Evolutionary conservation across 1,140 invertebrate genomes (phyloP).

Genomic region (Grapholita molesta): DNA sequence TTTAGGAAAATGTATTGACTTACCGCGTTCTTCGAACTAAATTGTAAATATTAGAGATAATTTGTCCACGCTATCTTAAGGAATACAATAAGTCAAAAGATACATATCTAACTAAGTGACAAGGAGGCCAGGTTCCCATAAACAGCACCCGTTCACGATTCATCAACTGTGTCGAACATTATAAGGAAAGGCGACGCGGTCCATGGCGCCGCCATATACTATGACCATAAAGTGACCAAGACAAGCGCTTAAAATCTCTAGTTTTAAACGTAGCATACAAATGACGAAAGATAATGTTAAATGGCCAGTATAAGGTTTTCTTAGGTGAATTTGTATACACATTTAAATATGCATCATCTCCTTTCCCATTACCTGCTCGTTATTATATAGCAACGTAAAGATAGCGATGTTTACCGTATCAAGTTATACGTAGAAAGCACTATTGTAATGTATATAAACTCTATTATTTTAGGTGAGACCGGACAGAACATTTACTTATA

Average conservation of each 20-base stretch:
- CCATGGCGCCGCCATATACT: background rate
- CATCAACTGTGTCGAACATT: background rate
- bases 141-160: background rate
- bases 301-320: background rate
- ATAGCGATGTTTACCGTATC: no score
- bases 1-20: background rate
- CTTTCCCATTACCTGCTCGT: background rate
- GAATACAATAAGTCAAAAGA: background rate
- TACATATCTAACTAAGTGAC: background rate
- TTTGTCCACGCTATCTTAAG: background rate
- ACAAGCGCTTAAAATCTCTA: background rate
- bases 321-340: background rate
- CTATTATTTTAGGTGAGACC: background rate
- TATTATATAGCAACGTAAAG: no score
- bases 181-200: conserved; percentile 8
- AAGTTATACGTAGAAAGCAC: no score
- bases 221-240: conserved; percentile 2
- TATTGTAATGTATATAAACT: no score
- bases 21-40: background rate
- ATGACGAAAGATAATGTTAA: background rate
- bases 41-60: background rate
- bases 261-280: background rate
- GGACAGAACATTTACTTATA: background rate
- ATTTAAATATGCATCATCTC: background rate
- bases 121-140: background rate